Evolutionary conservation across 1,140 invertebrate genomes (phyloP).

Genomic region (Gerris buenoi): DNA sequence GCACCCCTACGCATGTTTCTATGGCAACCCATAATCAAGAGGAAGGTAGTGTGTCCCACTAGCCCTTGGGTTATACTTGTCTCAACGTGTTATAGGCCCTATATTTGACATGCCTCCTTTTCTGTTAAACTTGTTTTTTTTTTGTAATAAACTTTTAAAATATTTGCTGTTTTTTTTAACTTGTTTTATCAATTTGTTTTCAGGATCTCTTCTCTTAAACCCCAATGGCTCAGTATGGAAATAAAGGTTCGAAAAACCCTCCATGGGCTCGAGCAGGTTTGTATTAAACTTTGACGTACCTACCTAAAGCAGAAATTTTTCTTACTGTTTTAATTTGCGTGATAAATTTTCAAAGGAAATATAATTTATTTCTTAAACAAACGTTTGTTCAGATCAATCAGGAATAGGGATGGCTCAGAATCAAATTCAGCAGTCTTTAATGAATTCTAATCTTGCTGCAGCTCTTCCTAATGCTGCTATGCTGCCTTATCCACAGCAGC

Average conservation of each 20-base stretch:
- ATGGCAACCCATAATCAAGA: too few species aligned
- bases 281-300: neutral
- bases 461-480: neutral
- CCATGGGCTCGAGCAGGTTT: neutral
- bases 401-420: neutral
- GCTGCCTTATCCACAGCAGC: neutral
- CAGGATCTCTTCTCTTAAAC: too few species aligned
- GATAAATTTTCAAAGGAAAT: neutral
- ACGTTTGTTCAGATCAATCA: neutral
- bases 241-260: neutral
- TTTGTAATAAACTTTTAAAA: too few species aligned
- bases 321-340: neutral
- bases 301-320: neutral
- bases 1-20: too few species aligned
- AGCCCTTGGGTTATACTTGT: too few species aligned
- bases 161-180: too few species aligned
- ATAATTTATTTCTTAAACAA: neutral
- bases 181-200: too few species aligned
- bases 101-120: too few species aligned
- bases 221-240: neutral
- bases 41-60: too few species aligned
- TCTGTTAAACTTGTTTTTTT: too few species aligned
- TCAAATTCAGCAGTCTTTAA: neutral
- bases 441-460: neutral
- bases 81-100: too few species aligned